Evolutionary conservation across 2,113 vertebrate genomes (phyloP).

Genomic region (Podilymbus podiceps): DNA sequence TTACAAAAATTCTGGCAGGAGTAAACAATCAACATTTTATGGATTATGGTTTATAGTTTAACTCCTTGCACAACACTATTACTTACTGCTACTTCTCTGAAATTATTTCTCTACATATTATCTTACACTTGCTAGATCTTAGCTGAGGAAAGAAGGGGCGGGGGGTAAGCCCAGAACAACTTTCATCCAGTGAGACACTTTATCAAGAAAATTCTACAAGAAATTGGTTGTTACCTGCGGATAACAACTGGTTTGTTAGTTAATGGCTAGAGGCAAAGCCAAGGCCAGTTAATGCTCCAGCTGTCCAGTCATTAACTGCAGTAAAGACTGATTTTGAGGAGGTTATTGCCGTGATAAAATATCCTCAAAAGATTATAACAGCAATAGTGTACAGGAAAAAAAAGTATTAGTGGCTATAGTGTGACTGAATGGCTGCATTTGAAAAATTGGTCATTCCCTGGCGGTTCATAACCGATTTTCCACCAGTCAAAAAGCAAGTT

Average conservation of each 20-base stretch:
- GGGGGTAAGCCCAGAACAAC: neutral
- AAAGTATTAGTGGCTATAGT: slow-evolving; percentile 78
- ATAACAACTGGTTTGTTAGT: slow-evolving; percentile 83
- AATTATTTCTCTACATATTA: neutral
- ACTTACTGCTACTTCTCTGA: neutral
- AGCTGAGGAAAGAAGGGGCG: neutral
- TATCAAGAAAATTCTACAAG: slow-evolving; percentile 75
- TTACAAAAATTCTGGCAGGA: slow-evolving; percentile 31
- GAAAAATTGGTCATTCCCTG: slow-evolving; percentile 85
- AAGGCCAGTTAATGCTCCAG: slow-evolving; percentile 81
- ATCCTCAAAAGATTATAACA: slow-evolving; percentile 86
- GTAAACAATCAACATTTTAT: slow-evolving; percentile 18
- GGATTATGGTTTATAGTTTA: slow-evolving; percentile 42
- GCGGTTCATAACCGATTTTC: slow-evolving; percentile 85
- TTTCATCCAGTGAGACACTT: slow-evolving; percentile 65
- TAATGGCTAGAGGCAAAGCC: slow-evolving; percentile 80
- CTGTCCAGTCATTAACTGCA: slow-evolving; percentile 84
- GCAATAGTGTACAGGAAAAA: slow-evolving; percentile 77
- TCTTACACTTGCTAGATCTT: neutral
- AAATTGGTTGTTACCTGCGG: slow-evolving; percentile 79
- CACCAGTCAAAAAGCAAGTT: slow-evolving; percentile 86
- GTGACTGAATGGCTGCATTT: slow-evolving; percentile 83
- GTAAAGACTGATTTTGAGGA: slow-evolving; percentile 84
- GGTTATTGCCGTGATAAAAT: slow-evolving; percentile 85
- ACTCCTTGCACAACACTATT: neutral